Base-by-base conservation (phyloP, 2,888 invertebrate species). In the Dinocampus coccinellae region DNA sequence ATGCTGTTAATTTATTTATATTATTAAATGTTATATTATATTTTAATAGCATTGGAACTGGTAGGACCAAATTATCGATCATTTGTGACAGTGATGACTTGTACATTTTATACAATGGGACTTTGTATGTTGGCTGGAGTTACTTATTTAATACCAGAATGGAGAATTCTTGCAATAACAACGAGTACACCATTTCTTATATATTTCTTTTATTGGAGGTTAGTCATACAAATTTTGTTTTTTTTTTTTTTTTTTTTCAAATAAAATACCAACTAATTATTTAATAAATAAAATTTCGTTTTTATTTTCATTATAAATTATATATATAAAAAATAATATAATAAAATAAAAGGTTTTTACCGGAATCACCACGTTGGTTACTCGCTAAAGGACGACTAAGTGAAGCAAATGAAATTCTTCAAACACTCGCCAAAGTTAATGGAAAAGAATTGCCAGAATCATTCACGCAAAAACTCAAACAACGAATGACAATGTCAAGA, bases 321-420 rank as follows among this genome's bases (percentile, higher is more conserved):
- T 13, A n/a, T n/a, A n/a, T n/a, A 39, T n/a, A n/a, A n/a, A n/a
- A n/a, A n/a, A n/a, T n/a, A n/a, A n/a, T n/a, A n/a, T n/a, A n/a
- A n/a, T n/a, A n/a, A n/a, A n/a, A n/a, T n/a, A 47, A 16, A 76
- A 90, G 91, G 89, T 93, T 95, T 76, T 89, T 97, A 81, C 97
- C 97, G 0, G 97, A 97, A 88, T 97, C 96, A 7, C 96, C 97
- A 0, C 90, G 97, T 79, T 97, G 97, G 97, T 89, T 97, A n/a
- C 87, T 97, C 26, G 94, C 95, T 83, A 93, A 93, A 83, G 95
- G 95, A 13, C 90, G 93, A 73, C 89, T 95, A 39, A 93, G 94
- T 83, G 95, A 96, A 88, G 97, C 96, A 0, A 91, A 94, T 72
- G 90, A 90, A 74, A 93, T 96, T 75, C 86, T 97, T 4, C 92